phyloP scores from a whole-genome alignment of 2,113 vertebrate genomes.

The Poeciliopsis occidentalis region DNA sequence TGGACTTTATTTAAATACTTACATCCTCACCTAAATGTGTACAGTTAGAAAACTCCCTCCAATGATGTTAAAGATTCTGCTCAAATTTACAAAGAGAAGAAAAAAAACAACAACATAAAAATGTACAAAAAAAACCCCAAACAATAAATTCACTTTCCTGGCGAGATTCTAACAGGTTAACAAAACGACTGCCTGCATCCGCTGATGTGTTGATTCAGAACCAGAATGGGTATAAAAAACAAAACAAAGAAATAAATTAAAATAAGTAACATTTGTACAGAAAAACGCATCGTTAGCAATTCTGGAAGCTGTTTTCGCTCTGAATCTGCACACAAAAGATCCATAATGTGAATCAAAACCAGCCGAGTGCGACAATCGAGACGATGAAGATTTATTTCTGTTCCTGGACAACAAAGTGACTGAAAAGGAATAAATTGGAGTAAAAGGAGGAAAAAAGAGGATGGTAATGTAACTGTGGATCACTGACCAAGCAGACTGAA shows the following conservation, averaged over 20 bases:
- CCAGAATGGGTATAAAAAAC: constrained; percentile 42
- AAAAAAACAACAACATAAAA: constrained; percentile 46
- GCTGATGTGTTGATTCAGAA: constrained; percentile 60
- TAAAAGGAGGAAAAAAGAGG: not conserved
- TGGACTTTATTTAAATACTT: constrained; percentile 83
- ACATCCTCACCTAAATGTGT: constrained; percentile 76
- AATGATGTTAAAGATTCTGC: constrained; percentile 59
- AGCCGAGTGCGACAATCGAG: no score
- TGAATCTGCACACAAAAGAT: no score
- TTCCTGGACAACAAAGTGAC: no score
- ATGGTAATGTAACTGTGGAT: not conserved
- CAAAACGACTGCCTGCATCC: constrained; percentile 6
- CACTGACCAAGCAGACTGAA: not conserved
- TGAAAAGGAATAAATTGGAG: not conserved
- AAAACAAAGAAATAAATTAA: constrained; percentile 81
- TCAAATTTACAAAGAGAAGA: constrained; percentile 62
- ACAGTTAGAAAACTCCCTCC: constrained; percentile 79
- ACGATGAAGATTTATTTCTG: no score
- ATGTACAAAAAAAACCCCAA: constrained; percentile 29
- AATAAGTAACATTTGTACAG: constrained; percentile 72
- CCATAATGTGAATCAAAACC: no score
- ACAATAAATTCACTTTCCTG: constrained; percentile 23
- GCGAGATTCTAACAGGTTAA: constrained; percentile 1
- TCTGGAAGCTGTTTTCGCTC: not conserved
- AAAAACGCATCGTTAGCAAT: constrained; percentile 23